Conservation (phyloP, 2,888 invertebrate species). For the Amiota communis region DNA sequence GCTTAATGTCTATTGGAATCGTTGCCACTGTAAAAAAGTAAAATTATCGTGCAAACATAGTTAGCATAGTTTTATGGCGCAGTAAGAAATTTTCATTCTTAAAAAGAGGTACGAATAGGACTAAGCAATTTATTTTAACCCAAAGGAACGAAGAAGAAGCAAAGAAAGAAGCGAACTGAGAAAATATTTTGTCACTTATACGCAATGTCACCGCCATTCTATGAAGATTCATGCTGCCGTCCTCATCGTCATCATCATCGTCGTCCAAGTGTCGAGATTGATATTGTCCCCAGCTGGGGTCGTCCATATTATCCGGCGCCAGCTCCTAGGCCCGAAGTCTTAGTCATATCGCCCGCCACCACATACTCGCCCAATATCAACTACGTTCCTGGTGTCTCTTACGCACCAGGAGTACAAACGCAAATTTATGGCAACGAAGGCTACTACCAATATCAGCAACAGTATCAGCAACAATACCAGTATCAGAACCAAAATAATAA, state of each 20-base stretch:
- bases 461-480: slow-evolving; percentile 36
- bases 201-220: slow-evolving; percentile 36
- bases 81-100: neutral
- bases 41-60: too few relatives aligned
- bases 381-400: too few relatives aligned
- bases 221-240: slow-evolving; percentile 60
- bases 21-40: too few relatives aligned
- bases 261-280: slow-evolving; percentile 66
- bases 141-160: neutral
- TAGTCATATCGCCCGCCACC: slow-evolving; percentile 53
- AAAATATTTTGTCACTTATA: neutral
- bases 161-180: neutral
- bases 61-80: neutral
- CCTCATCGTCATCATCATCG: slow-evolving; percentile 59
- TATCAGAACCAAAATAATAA: slow-evolving; percentile 45
- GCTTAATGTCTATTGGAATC: too few relatives aligned
- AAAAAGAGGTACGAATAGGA: too few relatives aligned
- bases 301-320: slow-evolving; percentile 59
- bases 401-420: slow-evolving; percentile 41
- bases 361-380: slow-evolving; percentile 42
- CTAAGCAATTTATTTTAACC: too few relatives aligned
- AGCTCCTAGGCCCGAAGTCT: slow-evolving; percentile 55
- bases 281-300: slow-evolving; percentile 59
- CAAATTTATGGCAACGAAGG: slow-evolving; percentile 45
- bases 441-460: slow-evolving; percentile 52